Base-by-base conservation (phyloP, 2,797 vertebrate genomes). In the Enteromius treurensis region DNA sequence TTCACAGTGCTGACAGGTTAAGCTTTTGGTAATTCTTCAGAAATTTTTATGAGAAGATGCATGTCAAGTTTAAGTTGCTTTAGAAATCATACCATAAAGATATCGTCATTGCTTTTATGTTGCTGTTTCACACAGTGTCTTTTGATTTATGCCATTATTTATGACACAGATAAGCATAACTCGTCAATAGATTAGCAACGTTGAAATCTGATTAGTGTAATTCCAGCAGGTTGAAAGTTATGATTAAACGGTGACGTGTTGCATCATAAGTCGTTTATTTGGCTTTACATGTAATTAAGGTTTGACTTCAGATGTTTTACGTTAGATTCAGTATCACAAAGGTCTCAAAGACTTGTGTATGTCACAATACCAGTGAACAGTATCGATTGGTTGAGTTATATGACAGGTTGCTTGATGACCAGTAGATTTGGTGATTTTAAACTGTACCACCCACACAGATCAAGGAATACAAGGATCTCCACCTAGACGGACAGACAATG, bases 401-500 rank as follows among this genome's bases (percentile, higher is more conserved):
- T 40, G 17, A n/a, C 15, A 26, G 32, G 64, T 40, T 37, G 29
- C 34, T 45, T 29, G 5, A 67, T 64, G 37, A 45, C 37, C 4
- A 21, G 19, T n/a, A 40, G 32, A 58, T 58, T 15, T 17, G 74
- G 53, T 58, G 19, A 58, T 58, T 55, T 40, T 58, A 6, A 29
- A 45, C 7, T 21, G 1, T 64, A 8, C n/a, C 10, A 49, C 37
- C 47, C 64, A 32, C 64, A 32, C 34, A 45, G 15, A 67, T 65
- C 29, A 78, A 64, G 3, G 19, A 64, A 64, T 17, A 64, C 29
- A 26, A 79, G 5, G 19, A 10, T 45, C 71, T 77, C 70, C 78
- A 84, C 64, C 70, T 71, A 58, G 62, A 67, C 4, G 53, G n/a
- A 85, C 7, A 42, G 60, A 75, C n/a, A 21, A 8, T 23, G 77